Evolutionary conservation across 2,113 vertebrate genomes (phyloP), one percentile per base, ranked within the genome.

Genomic region (Atlantisia rogersi): DNA sequence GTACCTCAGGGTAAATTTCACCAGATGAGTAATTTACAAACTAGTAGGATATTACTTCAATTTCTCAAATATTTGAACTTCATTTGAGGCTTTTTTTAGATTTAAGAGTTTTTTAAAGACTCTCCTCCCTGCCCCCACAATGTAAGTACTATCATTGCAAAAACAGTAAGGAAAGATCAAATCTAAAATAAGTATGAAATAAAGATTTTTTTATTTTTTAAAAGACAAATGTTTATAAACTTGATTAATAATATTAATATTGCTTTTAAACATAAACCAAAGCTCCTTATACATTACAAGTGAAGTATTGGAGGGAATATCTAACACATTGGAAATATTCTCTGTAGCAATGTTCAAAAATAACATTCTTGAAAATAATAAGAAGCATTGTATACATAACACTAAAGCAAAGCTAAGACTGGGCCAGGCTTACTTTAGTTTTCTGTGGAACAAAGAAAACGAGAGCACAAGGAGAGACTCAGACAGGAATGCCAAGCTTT

Each of bases 401-500:
- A 71, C 11, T 81, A 35, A 88, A 42, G 12, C 11, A 67, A 55
- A 24, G 55, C 52, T 86, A 75, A 81, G 32, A 22, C 22, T 86
- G 14, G 20, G 11, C 31, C 42, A 67, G 44, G 13, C 29, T 90
- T 92, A 52, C 44, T 95, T 93, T 63, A 56, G 42, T 69, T 88
- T 88, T 90, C 37, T 81, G 24, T 78, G 52, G 39, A 86, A 75
- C 46, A 92, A 77, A 95, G 79, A 55, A 80, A 88, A 82, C 79
- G n/a, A 86, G 88, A 81, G 31, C 19, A 50, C 28, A 74, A 70
- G 37, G 64, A 86, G 46, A 96, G 93, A 78, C 60, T 60, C 76
- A 84, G 86, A 74, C 48, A 88, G 76, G 79, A 94, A 84, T 78
- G 39, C 82, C 76, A 90, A 77, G 64, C 40, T 92, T n/a, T 81